A percentile compares a stretch with the other conserved stretches of the same genome.
phyloP scores from a whole-genome alignment of 2,113 vertebrate species.

The Martes martes region DNA sequence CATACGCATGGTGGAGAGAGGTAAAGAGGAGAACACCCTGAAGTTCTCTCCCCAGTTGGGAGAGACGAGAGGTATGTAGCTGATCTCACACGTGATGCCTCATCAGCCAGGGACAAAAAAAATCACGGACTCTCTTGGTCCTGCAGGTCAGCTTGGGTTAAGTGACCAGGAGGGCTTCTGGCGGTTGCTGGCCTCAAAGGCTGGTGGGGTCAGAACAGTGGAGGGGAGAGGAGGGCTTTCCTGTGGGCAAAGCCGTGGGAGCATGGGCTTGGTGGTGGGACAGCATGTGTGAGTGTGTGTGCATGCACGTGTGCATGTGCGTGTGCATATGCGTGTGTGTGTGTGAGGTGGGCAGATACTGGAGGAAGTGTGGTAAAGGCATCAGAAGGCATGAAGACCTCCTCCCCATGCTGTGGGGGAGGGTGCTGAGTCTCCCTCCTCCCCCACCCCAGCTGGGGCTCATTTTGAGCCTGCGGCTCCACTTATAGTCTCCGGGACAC shows the following conservation, averaged over 20 bases:
- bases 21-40: background rate
- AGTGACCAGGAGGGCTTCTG: background rate
- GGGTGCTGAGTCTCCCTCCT: background rate
- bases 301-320: background rate
- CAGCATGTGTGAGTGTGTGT: background rate
- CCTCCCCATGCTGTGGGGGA: background rate
- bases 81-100: background rate
- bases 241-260: background rate
- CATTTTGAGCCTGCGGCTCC: conserved; percentile 51
- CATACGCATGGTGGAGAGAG: background rate
- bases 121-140: background rate
- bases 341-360: background rate
- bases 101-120: background rate
- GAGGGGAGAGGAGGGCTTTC: background rate
- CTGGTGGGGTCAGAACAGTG: background rate
- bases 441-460: background rate
- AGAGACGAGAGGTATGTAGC: background rate
- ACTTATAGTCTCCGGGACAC: conserved; percentile 57
- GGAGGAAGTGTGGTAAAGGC: background rate
- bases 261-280: background rate
- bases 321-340: background rate
- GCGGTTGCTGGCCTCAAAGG: background rate
- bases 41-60: background rate
- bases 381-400: background rate
- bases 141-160: background rate